Percentiles rank a stretch among this genome's conserved stretches.
Conservation (phyloP, 2,113 vertebrate species). For the Platichthys stellatus region DNA sequence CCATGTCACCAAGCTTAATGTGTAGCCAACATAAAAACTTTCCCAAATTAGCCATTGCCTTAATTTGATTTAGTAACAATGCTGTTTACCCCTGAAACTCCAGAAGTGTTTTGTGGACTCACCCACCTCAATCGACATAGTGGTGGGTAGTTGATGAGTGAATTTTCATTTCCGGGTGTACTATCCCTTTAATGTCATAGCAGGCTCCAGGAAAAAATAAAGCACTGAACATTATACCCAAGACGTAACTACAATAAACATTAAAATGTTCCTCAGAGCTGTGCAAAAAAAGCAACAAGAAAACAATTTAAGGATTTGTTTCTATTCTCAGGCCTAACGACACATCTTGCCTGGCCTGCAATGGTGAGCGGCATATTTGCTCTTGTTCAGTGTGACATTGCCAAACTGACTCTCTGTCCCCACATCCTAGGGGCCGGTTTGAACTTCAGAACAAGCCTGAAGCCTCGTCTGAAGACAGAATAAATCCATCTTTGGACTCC, state of each 20-base stretch:
- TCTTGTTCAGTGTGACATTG: constrained; percentile 19
- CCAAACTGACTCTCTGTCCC: constrained; percentile 2
- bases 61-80: too few species aligned
- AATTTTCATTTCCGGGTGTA: too few species aligned
- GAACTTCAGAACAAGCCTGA: constrained; percentile 20
- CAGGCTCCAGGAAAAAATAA: not conserved
- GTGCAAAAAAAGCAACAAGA: not conserved
- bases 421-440: constrained; percentile 21
- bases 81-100: too few species aligned
- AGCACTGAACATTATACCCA: not conserved
- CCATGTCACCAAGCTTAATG: not conserved
- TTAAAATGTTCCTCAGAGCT: too few species aligned
- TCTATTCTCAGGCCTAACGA: not conserved
- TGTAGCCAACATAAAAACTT: not conserved
- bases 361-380: constrained; percentile 7
- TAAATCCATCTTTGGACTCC: constrained; percentile 5
- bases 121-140: too few species aligned
- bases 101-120: too few species aligned
- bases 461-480: constrained; percentile 10
- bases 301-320: not conserved
- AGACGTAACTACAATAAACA: too few species aligned
- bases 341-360: not conserved
- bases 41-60: too few species aligned
- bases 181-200: not conserved
- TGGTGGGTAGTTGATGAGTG: too few species aligned